phyloP scores from a whole-genome alignment of 2,888 invertebrate genomes.

The Drosophila kuntzei region DNA sequence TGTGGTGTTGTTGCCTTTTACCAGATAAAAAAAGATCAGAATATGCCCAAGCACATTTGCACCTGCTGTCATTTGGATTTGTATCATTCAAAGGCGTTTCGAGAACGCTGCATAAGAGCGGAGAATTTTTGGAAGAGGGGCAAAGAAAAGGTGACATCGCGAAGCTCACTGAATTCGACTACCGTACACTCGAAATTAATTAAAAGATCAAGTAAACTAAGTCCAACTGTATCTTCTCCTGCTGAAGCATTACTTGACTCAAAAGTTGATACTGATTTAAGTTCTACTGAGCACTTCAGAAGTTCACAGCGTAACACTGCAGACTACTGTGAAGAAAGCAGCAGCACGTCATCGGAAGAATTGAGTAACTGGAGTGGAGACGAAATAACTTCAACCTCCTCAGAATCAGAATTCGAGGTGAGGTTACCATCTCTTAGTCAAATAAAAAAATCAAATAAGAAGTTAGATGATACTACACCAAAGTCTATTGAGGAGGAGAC shows the following conservation, averaged over 20 bases:
- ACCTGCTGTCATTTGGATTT: constrained; percentile 49
- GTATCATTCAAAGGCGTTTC: constrained; percentile 39
- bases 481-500: background rate
- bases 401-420: background rate
- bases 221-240: background rate
- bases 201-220: too few species aligned
- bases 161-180: too few species aligned
- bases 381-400: background rate
- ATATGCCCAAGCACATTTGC: constrained; percentile 47
- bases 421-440: background rate
- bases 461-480: background rate
- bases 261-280: background rate
- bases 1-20: constrained; percentile 9
- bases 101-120: constrained; percentile 44
- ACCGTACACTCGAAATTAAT: too few species aligned
- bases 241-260: background rate
- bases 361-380: background rate
- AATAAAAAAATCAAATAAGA: background rate
- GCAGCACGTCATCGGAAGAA: background rate
- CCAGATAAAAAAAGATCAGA: constrained; percentile 31
- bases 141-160: background rate
- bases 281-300: background rate
- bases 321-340: background rate
- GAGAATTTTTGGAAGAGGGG: constrained; percentile 15
- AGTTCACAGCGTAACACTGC: background rate